Percentiles rank a stretch among this genome's conserved stretches.
Evolutionary conservation across 2,888 invertebrate genomes (phyloP).

Genomic region (Eupelmus urozonus): DNA sequence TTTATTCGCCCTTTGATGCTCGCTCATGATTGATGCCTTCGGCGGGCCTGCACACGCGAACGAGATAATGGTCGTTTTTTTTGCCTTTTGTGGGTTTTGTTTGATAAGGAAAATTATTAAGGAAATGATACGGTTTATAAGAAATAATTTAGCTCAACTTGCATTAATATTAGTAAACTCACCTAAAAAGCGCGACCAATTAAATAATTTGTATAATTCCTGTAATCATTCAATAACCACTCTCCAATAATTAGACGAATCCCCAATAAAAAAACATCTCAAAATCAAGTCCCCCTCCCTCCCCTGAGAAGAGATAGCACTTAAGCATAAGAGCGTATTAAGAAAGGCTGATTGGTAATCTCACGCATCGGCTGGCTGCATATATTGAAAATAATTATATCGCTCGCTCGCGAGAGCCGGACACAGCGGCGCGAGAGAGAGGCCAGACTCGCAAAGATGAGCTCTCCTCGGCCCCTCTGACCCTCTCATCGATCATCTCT

Average conservation of each 20-base stretch:
- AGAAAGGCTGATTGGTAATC: slow-evolving; percentile 58
- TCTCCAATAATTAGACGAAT: slow-evolving; percentile 54
- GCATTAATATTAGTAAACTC: too few relatives aligned
- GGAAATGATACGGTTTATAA: too few relatives aligned
- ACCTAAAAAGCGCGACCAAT: slow-evolving; percentile 36
- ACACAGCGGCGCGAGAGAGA: slow-evolving; percentile 61
- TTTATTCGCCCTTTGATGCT: too few relatives aligned
- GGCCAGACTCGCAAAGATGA: neutral
- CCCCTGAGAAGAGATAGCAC: neutral
- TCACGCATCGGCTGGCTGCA: slow-evolving; percentile 64
- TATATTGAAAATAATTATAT: slow-evolving; percentile 75
- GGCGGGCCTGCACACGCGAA: too few relatives aligned
- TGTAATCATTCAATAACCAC: slow-evolving; percentile 48
- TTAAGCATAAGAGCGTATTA: slow-evolving; percentile 40
- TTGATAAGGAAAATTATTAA: too few relatives aligned
- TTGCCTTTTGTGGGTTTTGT: too few relatives aligned
- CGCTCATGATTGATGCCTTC: too few relatives aligned
- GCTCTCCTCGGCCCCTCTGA: slow-evolving; percentile 70
- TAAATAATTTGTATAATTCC: slow-evolving; percentile 56
- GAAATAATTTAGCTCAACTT: too few relatives aligned
- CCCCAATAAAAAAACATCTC: neutral
- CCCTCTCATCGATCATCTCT: slow-evolving; percentile 76
- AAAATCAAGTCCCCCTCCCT: too few relatives aligned
- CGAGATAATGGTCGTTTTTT: too few relatives aligned
- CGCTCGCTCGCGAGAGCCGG: slow-evolving; percentile 67